phyloP scores from a whole-genome alignment of 1,140 invertebrate species.

The Pogonus chalceus region DNA sequence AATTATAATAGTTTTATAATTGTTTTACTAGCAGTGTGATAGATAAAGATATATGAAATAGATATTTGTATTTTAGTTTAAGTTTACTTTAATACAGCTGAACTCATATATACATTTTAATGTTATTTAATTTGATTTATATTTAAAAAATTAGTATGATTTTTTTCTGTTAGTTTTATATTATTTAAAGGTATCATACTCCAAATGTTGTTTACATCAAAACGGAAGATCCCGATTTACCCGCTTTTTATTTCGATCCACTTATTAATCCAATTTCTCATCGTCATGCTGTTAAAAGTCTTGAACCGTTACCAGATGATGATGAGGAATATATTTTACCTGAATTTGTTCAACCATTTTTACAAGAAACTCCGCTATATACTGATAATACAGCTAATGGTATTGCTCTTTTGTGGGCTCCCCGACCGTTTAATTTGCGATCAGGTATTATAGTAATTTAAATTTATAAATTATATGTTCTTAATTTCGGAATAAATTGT shows the following conservation, averaged over 20 bases:
- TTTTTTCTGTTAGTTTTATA: slow-evolving; percentile 21
- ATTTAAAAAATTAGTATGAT: not conserved
- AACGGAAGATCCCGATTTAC: slow-evolving; percentile 99
- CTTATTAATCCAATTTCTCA: slow-evolving; percentile 98
- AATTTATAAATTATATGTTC: slow-evolving; percentile 8
- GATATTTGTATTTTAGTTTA: slow-evolving; percentile 39
- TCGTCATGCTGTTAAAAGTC: slow-evolving; percentile 74
- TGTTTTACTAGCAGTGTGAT: slow-evolving; percentile 40
- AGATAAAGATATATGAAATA: slow-evolving; percentile 34
- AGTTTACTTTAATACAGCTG: slow-evolving; percentile 36
- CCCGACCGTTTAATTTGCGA: slow-evolving; percentile 92
- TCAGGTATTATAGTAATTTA: slow-evolving; percentile 49
- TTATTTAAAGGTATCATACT: slow-evolving; percentile 91
- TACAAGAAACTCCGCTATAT: slow-evolving; percentile 91
- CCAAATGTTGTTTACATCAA: slow-evolving; percentile 99
- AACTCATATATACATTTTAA: slow-evolving; percentile 33
- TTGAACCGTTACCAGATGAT: slow-evolving; percentile 82
- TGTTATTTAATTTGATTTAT: not conserved
- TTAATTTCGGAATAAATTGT: slow-evolving; percentile 19
- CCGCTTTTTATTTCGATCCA: slow-evolving; percentile 99
- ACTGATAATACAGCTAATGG: slow-evolving; percentile 99
- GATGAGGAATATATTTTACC: slow-evolving; percentile 92
- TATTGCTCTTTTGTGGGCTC: slow-evolving; percentile 96
- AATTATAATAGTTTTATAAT: slow-evolving; percentile 15
- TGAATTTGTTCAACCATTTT: slow-evolving; percentile 81